Conservation (phyloP, 2,888 invertebrate species). For the Oeneis ivallda region DNA sequence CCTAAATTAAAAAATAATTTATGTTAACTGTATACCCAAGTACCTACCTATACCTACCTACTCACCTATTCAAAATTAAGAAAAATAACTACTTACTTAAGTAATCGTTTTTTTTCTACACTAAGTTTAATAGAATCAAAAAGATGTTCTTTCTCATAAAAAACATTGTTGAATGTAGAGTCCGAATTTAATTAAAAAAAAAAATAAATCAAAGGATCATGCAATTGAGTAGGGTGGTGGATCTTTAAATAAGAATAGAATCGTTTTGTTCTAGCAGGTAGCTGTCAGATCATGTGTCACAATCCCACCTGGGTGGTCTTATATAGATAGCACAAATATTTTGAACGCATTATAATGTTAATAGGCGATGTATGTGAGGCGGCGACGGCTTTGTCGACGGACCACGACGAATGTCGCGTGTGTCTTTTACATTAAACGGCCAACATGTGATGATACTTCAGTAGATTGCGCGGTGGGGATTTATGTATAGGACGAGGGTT, state of each 20-base stretch:
- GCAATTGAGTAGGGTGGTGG: conserved; percentile 42
- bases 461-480: conserved; percentile 17
- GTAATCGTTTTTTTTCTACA: background rate
- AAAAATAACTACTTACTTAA: no score
- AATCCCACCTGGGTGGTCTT: conserved; percentile 71
- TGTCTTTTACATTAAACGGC: conserved; percentile 42
- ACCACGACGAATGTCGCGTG: conserved; percentile 70
- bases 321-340: conserved; percentile 73
- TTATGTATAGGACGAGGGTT: conserved; percentile 11
- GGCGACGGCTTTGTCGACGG: conserved; percentile 60
- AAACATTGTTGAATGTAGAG: conserved; percentile 7
- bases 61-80: no score
- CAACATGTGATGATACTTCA: conserved; percentile 43
- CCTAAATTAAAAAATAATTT: no score
- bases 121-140: background rate
- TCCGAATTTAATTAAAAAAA: conserved; percentile 37
- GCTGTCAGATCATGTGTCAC: conserved; percentile 69
- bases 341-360: conserved; percentile 78
- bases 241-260: conserved; percentile 60
- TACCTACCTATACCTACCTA: no score
- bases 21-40: no score
- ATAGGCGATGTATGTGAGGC: conserved; percentile 63
- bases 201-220: conserved; percentile 37
- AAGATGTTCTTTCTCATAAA: conserved; percentile 25
- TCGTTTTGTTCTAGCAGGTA: conserved; percentile 73